Conservation (phyloP, 2,113 vertebrate genomes). For the Astatotilapia flaviijosephi region DNA sequence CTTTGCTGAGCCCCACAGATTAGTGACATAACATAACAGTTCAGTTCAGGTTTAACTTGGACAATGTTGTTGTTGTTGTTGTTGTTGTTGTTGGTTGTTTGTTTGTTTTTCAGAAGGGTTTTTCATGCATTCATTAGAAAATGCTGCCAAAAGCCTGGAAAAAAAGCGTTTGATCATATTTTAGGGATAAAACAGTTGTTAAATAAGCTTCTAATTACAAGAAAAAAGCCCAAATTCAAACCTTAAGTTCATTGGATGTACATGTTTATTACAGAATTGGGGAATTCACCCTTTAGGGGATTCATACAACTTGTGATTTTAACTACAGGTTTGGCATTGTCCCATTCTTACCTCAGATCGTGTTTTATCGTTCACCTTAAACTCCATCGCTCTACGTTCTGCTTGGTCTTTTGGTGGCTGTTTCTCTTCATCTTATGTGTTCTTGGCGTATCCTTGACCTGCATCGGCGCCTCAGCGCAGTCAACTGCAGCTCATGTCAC, state of each 20-base stretch:
- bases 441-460: background rate
- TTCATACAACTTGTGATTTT: background rate
- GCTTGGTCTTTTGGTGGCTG: background rate
- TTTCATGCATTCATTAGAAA: background rate
- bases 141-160: background rate
- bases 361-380: background rate
- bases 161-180: background rate
- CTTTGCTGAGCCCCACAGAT: background rate
- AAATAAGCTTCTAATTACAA: background rate
- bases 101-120: background rate
- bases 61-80: background rate
- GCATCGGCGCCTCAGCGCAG: background rate
- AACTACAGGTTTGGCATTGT: background rate
- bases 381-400: rapidly evolving
- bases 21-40: background rate
- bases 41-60: background rate
- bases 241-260: background rate
- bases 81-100: no score
- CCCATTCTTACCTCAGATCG: background rate
- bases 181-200: background rate
- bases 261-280: background rate
- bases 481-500: background rate
- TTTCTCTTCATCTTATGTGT: background rate
- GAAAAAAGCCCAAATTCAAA: background rate
- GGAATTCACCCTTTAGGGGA: background rate